A percentile compares a stretch with the other conserved stretches of the same genome.
Conservation (phyloP, 92 coral and sea anemone species). For the Heliopora coerulea region DNA sequence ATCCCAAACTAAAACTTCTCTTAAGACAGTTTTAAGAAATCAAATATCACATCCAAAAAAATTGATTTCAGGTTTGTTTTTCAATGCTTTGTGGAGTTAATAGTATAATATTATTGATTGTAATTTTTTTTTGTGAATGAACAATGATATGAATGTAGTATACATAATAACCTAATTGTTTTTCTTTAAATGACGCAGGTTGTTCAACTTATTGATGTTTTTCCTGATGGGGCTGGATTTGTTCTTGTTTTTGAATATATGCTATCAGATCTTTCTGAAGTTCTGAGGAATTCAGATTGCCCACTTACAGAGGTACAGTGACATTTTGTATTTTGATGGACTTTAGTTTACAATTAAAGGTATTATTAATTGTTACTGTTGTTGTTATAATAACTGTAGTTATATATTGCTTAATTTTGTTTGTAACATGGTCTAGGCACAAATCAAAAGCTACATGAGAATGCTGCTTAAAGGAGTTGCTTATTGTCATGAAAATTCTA, state of each 20-base stretch:
- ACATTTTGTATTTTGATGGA: too few species aligned
- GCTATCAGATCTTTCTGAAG: conserved; percentile 98
- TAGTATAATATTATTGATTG: neutral
- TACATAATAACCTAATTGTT: too few species aligned
- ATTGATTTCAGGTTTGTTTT: too few species aligned
- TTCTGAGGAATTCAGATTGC: conserved; percentile 84
- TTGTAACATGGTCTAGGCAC: conserved; percentile 60
- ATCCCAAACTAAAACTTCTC: too few species aligned
- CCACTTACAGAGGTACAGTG: conserved; percentile 87
- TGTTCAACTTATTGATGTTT: conserved; percentile 92
- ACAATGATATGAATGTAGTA: too few species aligned
- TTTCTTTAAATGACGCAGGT: conserved; percentile 56
- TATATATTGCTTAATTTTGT: neutral
- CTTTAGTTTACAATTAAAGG: too few species aligned
- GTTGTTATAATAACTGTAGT: too few species aligned
- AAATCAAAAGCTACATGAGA: conserved; percentile 92
- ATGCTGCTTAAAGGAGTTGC: conserved; percentile 98
- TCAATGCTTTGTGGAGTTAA: too few species aligned
- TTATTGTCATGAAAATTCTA: conserved; percentile 93
- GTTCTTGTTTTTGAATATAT: conserved; percentile 94
- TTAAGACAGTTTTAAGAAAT: too few species aligned
- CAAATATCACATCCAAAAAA: too few species aligned
- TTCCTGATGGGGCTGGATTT: conserved; percentile 98
- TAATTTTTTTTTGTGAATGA: too few species aligned
- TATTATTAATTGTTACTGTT: too few species aligned